Percentiles rank a stretch among this genome's conserved stretches.
Evolutionary conservation across 2,797 vertebrate species (phyloP).

Genomic region (Cyclopterus lumpus): DNA sequence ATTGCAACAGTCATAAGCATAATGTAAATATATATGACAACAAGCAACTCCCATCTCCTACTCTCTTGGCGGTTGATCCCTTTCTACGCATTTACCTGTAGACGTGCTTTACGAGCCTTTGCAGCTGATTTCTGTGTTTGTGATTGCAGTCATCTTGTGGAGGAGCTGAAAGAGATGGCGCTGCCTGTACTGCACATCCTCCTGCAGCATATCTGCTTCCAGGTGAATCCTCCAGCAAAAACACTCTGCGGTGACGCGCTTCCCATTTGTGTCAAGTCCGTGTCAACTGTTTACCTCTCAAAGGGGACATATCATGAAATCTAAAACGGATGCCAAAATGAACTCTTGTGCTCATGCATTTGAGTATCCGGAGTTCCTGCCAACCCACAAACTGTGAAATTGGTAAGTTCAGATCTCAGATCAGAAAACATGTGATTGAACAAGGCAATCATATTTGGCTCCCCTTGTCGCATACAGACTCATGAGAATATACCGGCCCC

Average conservation of each 20-base stretch:
- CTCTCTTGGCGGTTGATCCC: not conserved
- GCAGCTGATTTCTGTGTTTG: slow-evolving; percentile 6
- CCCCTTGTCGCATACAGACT: not conserved
- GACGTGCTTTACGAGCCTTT: not conserved
- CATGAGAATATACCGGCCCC: no score
- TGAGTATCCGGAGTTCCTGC: no score
- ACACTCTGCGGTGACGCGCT: not conserved
- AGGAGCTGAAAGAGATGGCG: slow-evolving; percentile 84
- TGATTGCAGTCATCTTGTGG: slow-evolving; percentile 83
- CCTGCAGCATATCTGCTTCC: slow-evolving; percentile 92
- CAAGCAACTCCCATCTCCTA: not conserved
- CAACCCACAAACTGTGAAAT: no score
- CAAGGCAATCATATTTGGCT: not conserved
- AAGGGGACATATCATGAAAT: not conserved
- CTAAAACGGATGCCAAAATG: no score
- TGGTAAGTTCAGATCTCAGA: no score
- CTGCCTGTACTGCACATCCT: slow-evolving; percentile 87
- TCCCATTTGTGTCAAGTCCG: not conserved
- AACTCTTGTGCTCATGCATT: no score
- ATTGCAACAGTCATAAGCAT: not conserved
- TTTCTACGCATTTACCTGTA: not conserved
- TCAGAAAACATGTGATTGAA: not conserved
- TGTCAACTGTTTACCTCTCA: not conserved
- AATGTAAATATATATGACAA: not conserved
- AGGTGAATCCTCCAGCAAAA: slow-evolving; percentile 83